Base-by-base conservation (phyloP, 2,113 vertebrate species). In the Burhinus oedicnemus region DNA sequence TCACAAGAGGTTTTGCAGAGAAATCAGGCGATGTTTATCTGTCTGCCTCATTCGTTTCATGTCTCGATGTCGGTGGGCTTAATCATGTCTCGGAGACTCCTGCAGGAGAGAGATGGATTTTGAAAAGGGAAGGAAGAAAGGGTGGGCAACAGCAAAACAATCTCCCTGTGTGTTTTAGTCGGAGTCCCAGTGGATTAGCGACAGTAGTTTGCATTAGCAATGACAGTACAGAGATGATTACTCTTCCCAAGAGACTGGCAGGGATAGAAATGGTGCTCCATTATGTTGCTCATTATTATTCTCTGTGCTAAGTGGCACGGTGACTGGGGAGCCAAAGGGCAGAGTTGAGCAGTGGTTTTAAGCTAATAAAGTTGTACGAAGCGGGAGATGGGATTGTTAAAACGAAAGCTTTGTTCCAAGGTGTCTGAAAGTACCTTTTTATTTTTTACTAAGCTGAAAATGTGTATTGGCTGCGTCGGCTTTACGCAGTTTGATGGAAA, bases 271-370 rank as follows among this genome's bases (percentile, higher is more conserved):
- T 84, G 77, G 70, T 45, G 49, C 82, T 95, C 86, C 96, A 70
- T 97, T 97, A 88, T 91, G 66, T 55, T 49, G 61, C 85, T 95
- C 81, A 40, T 95, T 97, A 97, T 92, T 94, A 93, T 97, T 97
- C 92, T 92, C 64, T 29, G 7, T 55, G 91, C 72, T 87, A 95
- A 93, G 68, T 83, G 82, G 61, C 79, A 29, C 76, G 5, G 91
- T 58, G 90, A 65, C 89, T 91, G 85, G 65, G 40, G 78, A 95
- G 90, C 81, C 94, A 89, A 96, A 95, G 72, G 96, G 61, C 62
- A 92, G 92, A 80, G 75, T 25, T 85, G 78, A 94, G 95, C 93
- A 13, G 52, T 69, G 70, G 38, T 92, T 98, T 96, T 96, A 91
- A 97, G 78, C 60, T 94, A 87, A 64, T 91, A 80, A 95, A 97